Base-by-base conservation (phyloP, 2,888 invertebrate species). In the Ommatoiulus sabulosus region DNA sequence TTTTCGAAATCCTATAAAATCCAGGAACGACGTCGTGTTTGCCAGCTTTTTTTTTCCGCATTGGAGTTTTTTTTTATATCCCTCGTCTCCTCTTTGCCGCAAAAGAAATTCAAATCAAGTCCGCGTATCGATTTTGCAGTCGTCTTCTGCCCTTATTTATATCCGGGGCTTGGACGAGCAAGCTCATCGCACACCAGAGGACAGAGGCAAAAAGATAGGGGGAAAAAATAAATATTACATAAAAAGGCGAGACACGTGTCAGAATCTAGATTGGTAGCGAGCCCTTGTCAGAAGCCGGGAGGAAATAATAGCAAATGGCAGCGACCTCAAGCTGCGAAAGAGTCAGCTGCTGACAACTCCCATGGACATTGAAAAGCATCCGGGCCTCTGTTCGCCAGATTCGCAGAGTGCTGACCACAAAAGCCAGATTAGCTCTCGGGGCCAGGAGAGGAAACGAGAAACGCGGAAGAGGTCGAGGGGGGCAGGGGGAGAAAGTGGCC, bases 51-150 rank as follows among this genome's bases (percentile, higher is more conserved):
- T n/a, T 15, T 15, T 52, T 52, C 20, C 4, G 3, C 63, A n/a
- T 20, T 63, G 46, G 5, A 46, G 46, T 52, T 52, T 52, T 72
- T 72, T 72, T 72, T 72, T 72, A 72, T 7, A 8, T 24, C 72
- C 3, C 20, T 20, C 72, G 24, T 63, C 72, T 20, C 10, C 72
- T 72, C 24, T 24, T 72, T n/a, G 72, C 20, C 72, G 20, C 24
- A 72, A 72, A 72, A 72, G 72, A 72, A 72, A 72, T 72, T 72
- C 72, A 72, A 72, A 72, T 72, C 72, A 72, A 72, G 72, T 72
- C 72, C 24, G 72, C 24, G 72, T 72, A 72, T 72, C 72, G 72
- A 72, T 72, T 72, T 72, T 72, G 72, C 72, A 72, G 72, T 72
- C 72, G 72, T 72, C 72, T 72, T 72, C 72, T 24, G 72, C 72